Evolutionary conservation across 2,113 vertebrate species (phyloP), one percentile per base, ranked within the genome.

Genomic region (Prietella phreatophila): DNA sequence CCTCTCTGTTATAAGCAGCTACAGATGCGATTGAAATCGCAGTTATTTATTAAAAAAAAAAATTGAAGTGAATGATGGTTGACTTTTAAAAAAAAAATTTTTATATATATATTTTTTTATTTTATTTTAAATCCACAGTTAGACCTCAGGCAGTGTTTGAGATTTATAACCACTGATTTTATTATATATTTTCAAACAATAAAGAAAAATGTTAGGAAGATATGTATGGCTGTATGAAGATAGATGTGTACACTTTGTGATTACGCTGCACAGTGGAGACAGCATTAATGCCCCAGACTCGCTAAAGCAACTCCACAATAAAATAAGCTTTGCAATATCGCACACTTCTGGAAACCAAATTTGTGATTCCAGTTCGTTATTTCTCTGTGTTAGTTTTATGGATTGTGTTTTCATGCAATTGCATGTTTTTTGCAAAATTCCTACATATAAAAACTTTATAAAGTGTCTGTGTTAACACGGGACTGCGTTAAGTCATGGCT

Each of bases 1-100:
- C 91, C 92, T 90, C 90, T 65, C 78, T 60, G 50, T 47, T 81
- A 3, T 25, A 73, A 42, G 22, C 20, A 58, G 19, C n/a, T 50
- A 63, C 19, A 36, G 22, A 53, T 13, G 36, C 36, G 36, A 30
- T 10, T 20, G 53, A 55, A 80, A 80, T 80, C 9, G 2, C 7
- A 39, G 2, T 76, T 76, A 47, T 27, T 25, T 75, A 11, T 1
- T n/a, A n/a, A n/a, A 42, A 25, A 53, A 53, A 79, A 30, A 6
- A n/a, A n/a, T n/a, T n/a, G 5, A 27, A 0, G 0, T 27, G 25
- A 78, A 50, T 50, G 42, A 53, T 15, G 22, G 25, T 11, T 1
- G 39, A 20, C 9, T 3, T n/a, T n/a, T n/a, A n/a, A n/a, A n/a
- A n/a, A n/a, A n/a, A n/a, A n/a, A n/a, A n/a, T n/a, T n/a, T n/a